A percentile compares a stretch with the other conserved stretches of the same genome.
Evolutionary conservation across 35 echinoderm and acorn worm genomes (phyloP).

Genomic region (Ophioderma brevispina): DNA sequence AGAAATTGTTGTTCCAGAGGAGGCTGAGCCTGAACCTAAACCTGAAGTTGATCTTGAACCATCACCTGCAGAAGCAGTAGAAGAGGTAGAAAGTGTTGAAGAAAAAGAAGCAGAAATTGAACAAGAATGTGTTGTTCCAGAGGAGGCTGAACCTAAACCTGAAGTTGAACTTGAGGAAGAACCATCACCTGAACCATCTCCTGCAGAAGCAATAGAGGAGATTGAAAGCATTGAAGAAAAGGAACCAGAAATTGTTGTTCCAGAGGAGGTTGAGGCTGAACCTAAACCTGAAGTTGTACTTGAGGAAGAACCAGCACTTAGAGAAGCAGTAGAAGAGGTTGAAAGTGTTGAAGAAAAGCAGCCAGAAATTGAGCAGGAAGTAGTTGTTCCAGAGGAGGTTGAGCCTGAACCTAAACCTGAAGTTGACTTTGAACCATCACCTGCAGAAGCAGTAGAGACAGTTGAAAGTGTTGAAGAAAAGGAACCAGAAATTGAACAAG

Average conservation of each 20-base stretch:
- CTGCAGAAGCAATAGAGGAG: not conserved
- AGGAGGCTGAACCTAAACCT: slow-evolving; percentile 2
- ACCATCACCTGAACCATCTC: not conserved
- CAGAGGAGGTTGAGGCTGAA: slow-evolving; percentile 13
- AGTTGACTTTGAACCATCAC: not conserved
- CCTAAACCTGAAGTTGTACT: not conserved
- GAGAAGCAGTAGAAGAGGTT: not conserved
- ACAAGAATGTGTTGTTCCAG: not conserved
- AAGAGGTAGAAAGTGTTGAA: slow-evolving; percentile 5
- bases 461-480: not conserved
- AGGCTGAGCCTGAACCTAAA: slow-evolving; percentile 23
- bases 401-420: slow-evolving; percentile 7
- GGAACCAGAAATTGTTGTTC: not conserved
- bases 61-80: not conserved
- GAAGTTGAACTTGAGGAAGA: slow-evolving; percentile 21
- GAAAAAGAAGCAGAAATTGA: not conserved
- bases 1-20: not conserved
- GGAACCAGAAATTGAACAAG: slow-evolving; percentile 9
- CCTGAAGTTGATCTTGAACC: no score
- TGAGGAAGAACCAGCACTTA: not conserved
- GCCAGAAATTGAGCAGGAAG: slow-evolving; percentile 18
- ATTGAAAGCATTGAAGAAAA: not conserved
- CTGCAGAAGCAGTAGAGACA: not conserved
- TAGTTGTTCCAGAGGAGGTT: not conserved
- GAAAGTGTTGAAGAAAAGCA: not conserved